Percentiles rank a stretch among this genome's conserved stretches.
Conservation (phyloP, 2,888 invertebrate genomes). For the Achlya flavicornis region DNA sequence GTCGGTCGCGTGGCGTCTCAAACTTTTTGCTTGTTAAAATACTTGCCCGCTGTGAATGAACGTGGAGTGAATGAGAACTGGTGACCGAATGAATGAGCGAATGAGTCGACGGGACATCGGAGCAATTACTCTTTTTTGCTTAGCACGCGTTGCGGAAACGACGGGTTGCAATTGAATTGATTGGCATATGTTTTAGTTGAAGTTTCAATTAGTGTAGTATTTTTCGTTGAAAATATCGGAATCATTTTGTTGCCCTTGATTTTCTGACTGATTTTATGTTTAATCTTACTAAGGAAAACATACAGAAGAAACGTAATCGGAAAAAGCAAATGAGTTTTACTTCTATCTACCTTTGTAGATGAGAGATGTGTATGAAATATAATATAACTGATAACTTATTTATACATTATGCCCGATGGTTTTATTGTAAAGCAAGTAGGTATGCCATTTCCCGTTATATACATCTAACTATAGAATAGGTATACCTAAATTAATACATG, state of each 20-base stretch:
- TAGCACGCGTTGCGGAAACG: constrained; percentile 6
- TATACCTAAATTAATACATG: no score
- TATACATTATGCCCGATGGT: no score
- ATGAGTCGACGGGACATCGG: constrained; percentile 37
- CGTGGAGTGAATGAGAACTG: constrained; percentile 44
- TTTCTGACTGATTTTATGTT: neutral
- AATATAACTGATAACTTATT: no score
- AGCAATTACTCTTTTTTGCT: constrained; percentile 11
- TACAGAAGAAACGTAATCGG: no score
- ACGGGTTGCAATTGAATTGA: neutral
- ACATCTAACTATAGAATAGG: no score
- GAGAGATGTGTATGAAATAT: no score
- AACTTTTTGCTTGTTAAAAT: constrained; percentile 72
- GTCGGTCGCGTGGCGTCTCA: constrained; percentile 47
- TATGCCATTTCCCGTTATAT: no score
- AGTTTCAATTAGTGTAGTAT: neutral
- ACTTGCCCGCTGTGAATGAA: constrained; percentile 55
- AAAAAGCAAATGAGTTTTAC: no score
- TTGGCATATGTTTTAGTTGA: constrained; percentile 8
- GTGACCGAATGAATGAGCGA: constrained; percentile 40
- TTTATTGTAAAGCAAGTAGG: no score
- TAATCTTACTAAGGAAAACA: no score
- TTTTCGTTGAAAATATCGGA: neutral
- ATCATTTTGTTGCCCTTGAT: neutral
- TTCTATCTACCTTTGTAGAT: no score